Base-by-base conservation (phyloP, 2,113 vertebrate genomes). In the Garra rufa region DNA sequence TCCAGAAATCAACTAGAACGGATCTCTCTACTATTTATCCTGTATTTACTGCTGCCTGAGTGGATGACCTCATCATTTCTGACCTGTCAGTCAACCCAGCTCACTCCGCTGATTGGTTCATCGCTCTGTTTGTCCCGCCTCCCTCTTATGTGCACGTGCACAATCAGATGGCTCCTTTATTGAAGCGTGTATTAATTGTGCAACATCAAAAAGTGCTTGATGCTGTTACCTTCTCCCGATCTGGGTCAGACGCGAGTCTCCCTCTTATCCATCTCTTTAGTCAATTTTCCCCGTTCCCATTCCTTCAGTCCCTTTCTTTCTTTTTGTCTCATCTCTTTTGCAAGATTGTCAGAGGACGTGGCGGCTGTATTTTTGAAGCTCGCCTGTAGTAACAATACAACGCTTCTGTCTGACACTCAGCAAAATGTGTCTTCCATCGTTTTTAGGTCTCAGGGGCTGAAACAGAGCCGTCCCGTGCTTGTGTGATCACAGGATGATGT, bases 111-210 rank as follows among this genome's bases (percentile, higher is more conserved):
- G 78, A 88, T 57, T 76, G 84, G 87, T 83, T 85, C 38, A 48
- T 76, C 17, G n/a, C 48, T n/a, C 4, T 69, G n/a, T 63, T 61
- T 28, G 34, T 59, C 61, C 15, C 70, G 9, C 65, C 57, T 76
- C 63, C 75, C 67, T 48, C 74, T 63, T 81, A 76, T 57, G 28
- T 55, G 44, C 59, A 21, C 83, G 77, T 91, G 88, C 91, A n/a
- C n/a, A n/a, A n/a, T n/a, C n/a, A 92, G 91, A 93, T 92, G 90
- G 91, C 86, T 83, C 61, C 84, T 91, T 90, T 88, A 84, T 93
- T 91, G 88, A 87, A 88, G 78, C 86, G 44, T 91, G 89, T 88
- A 91, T 92, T 92, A 92, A 93, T 92, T 92, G 88, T 91, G 88
- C 57, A 26, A 90, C 91, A 93, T 93, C 91, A 93, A 92, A 93